Evolutionary conservation across 2,888 invertebrate genomes (phyloP), one percentile per base, ranked within the genome.

Genomic region (Crepidodera aurea): DNA sequence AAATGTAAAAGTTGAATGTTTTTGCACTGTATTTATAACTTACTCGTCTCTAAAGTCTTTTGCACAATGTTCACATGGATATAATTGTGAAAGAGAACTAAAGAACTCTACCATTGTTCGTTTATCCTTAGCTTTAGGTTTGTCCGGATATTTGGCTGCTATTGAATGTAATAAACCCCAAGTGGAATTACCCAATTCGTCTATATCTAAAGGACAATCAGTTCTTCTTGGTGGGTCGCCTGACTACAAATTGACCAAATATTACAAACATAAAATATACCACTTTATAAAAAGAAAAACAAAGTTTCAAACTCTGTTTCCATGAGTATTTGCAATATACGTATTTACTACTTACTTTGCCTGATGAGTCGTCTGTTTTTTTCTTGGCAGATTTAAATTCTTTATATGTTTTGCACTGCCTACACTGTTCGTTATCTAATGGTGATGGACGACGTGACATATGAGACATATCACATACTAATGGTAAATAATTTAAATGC

Each of bases 101-200:
- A 98, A 90, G 78, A 98, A 97, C 34, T 85, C 84, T 44, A 83
- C 85, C 89, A 97, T 93, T 68, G 94, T 90, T 0, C 84, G 82
- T 51, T 90, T 87, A 71, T 96, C 88, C 40, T 84, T 80, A 4
- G 81, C 81, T 0, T 87, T 86, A 0, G 99, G 98, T 70, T 88
- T 86, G 2, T 91, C 89, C 0, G 98, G 96, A 82, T 90, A 99
- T 79, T 95, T 93, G 0, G 96, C 94, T 1, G 96, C 96, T 89
- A 98, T 96, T 0, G 98, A 94, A 78, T 99, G 99, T 1, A 99
- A 84, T 70, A 98, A 88, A 4, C 92, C 89, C 99, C 99, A 99
- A 1, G 98, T 92, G 51, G 88, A 86, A 2, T 86, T 85, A 18
- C 93, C 93, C 40, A 93, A 79, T 66, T 89, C 88, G 64, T 90